These are phyloP conservation scores for Anthophora plumipes DNA, from an alignment of 2,888 invertebrate genomes.

Conservation along the genomic window DNA sequence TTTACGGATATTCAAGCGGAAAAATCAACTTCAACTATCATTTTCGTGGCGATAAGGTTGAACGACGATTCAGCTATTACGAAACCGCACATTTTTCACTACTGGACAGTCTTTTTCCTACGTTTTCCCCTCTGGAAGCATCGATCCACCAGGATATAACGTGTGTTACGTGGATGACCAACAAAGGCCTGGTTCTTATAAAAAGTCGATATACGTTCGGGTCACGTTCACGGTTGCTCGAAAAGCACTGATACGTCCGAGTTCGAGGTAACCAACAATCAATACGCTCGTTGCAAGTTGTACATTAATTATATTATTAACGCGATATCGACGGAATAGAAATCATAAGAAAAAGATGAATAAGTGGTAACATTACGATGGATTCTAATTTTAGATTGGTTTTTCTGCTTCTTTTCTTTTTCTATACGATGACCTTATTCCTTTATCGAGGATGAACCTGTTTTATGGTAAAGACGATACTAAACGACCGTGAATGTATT, in stretches of 20 bases:
- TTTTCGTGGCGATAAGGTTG: background rate
- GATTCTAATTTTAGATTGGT: slow-evolving; percentile 2
- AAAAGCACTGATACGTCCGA: background rate
- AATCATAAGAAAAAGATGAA: no score
- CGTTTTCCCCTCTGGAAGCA: background rate
- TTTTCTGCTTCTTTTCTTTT: background rate
- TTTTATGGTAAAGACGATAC: background rate
- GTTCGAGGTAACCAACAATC: background rate
- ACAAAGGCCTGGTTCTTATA: background rate
- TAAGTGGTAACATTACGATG: no score
- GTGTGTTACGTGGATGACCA: background rate
- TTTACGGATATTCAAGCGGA: background rate
- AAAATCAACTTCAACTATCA: background rate
- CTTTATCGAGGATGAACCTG: background rate
- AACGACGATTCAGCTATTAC: background rate
- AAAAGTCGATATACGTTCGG: slow-evolving; percentile 19
- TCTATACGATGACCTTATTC: background rate
- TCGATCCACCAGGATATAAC: background rate
- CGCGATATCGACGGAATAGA: background rate
- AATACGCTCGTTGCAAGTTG: slow-evolving; percentile 6
- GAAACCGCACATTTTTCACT: background rate
- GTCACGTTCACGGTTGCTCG: slow-evolving; percentile 21
- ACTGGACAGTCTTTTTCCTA: background rate
- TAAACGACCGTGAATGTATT: no score
- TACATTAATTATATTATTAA: slow-evolving; percentile 26